Conservation (phyloP, 2,113 vertebrate genomes). For the Neodon shergylaensis region DNA sequence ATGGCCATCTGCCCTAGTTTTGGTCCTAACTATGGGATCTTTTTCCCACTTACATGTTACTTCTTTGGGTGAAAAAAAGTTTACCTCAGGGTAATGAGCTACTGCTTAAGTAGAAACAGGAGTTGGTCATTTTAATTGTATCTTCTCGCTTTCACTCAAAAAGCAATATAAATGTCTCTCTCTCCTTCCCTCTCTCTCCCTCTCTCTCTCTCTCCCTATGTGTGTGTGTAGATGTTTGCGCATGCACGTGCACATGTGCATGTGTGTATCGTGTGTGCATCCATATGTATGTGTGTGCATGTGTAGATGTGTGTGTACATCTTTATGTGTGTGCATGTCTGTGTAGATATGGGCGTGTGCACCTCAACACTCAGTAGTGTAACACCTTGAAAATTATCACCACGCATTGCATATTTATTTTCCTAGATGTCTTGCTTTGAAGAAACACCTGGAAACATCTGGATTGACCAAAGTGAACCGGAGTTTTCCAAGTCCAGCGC, state of each 20-base stretch:
- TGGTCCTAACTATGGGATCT: neutral
- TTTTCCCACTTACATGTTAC: slow-evolving; percentile 46
- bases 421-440: slow-evolving; percentile 37
- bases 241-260: no score
- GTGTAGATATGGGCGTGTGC: neutral
- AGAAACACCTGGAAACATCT: slow-evolving; percentile 66
- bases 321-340: neutral
- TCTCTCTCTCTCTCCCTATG: no score
- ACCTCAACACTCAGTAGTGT: neutral
- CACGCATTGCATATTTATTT: neutral
- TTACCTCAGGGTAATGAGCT: neutral
- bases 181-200: no score
- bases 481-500: slow-evolving; percentile 70
- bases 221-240: neutral
- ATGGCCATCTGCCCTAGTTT: neutral
- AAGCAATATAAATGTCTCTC: neutral
- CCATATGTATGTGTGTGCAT: neutral
- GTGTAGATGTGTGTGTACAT: neutral
- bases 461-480: slow-evolving; percentile 61
- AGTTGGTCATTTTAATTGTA: neutral
- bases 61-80: neutral
- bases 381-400: neutral
- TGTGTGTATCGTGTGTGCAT: neutral
- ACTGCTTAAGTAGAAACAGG: neutral
- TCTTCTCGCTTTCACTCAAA: slow-evolving; percentile 31